Base-by-base conservation (phyloP, 2,797 vertebrate species). In the Eidolon dupreanum region DNA sequence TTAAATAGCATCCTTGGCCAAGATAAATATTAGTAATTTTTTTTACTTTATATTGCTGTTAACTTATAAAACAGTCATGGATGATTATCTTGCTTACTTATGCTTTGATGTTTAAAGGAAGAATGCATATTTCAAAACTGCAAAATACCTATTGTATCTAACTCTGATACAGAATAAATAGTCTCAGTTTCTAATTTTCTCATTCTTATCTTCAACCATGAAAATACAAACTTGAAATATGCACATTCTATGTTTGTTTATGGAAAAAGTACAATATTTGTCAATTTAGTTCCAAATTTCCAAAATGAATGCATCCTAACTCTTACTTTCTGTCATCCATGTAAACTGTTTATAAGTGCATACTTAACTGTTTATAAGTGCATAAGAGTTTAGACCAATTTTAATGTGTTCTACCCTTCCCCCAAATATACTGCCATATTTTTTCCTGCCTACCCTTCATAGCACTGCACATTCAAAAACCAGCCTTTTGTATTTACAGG, bases 91-190 rank as follows among this genome's bases (percentile, higher is more conserved):
- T 55, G 33, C 2, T 71, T 81, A 71, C 10, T 51, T 92, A 73
- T 38, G n/a, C 8, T 89, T 85, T 86, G 13, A 90, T 71, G 19
- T 89, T 89, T 77, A 96, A 70, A 53, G n/a, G 4, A 46, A 93
- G 12, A 93, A 90, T 49, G 5, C 24, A 33, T 17, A 73, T 36
- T 73, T 68, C 38, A 89, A 88, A 93, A 66, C 8, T 66, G 24
- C 6, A 81, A 95, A 86, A 77, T 61, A 82, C 5, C 43, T 65
- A 59, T 16, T 68, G 3, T 33, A 31, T 82, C 26, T 71, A 75
- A 71, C 1, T 89, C 15, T 73, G 46, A 75, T 61, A 85, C 8
- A 89, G 61, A 20, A 20, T 89, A 59, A 81, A 71, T 38, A 90
- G 8, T 31, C 36, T 46, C 20, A 84, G 22, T 84, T 84, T 90